These are phyloP conservation scores for Geococcyx californianus DNA, from an alignment of 2,113 vertebrate species.

Conservation along the genomic window DNA sequence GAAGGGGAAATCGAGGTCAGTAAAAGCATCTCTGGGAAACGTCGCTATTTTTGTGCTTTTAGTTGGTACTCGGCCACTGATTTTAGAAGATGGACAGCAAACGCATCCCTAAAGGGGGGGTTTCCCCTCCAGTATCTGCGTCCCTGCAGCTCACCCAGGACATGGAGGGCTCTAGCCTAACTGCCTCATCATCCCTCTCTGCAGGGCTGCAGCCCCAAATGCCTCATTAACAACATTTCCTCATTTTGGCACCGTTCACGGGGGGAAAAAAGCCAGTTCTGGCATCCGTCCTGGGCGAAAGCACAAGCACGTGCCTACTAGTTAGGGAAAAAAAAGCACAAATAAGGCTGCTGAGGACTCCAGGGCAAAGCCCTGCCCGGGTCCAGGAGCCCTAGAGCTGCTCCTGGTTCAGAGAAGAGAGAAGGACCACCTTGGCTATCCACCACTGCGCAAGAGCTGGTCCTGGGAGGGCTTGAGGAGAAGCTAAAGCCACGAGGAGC, in stretches of 20 bases:
- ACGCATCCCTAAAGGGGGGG: background rate
- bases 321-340: background rate
- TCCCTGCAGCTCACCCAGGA: background rate
- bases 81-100: background rate
- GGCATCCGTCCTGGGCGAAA: background rate
- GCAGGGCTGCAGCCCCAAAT: background rate
- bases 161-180: background rate
- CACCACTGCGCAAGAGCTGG: background rate
- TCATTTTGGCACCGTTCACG: background rate
- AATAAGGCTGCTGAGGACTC: background rate
- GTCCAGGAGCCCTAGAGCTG: background rate
- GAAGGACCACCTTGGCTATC: background rate
- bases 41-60: background rate
- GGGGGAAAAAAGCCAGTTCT: background rate
- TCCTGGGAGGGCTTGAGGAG: background rate
- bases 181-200: background rate
- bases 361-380: background rate
- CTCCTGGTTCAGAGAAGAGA: background rate
- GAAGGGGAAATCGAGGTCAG: slow-evolving; percentile 3
- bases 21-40: background rate
- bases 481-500: background rate
- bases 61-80: background rate
- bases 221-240: background rate
- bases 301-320: background rate
- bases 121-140: background rate